These are phyloP conservation scores for Eurytoma adleriae DNA, from an alignment of 2,888 invertebrate genomes.

Conservation along the genomic window DNA sequence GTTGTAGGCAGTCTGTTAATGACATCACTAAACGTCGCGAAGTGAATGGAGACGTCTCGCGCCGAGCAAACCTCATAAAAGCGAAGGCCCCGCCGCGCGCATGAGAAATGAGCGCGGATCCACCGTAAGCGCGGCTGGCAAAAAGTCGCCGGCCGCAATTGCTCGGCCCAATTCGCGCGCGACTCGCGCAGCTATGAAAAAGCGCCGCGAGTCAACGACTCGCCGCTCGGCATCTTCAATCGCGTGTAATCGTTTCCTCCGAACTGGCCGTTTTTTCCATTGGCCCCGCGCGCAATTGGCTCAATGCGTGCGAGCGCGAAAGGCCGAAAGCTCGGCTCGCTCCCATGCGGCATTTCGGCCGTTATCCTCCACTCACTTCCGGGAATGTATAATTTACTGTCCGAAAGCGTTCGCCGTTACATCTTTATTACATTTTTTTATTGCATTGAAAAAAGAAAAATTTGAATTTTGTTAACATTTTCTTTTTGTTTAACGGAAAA, in stretches of 20 bases:
- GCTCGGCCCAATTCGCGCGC: constrained; percentile 33
- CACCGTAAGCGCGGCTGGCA: neutral
- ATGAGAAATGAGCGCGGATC: neutral
- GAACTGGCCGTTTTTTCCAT: constrained; percentile 16
- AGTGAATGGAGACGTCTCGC: constrained; percentile 11
- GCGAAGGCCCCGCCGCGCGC: neutral
- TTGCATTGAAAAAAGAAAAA: neutral
- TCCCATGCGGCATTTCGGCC: no score
- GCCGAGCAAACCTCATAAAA: neutral
- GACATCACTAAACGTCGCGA: constrained; percentile 21
- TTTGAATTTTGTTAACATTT: neutral
- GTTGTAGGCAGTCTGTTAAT: constrained; percentile 35
- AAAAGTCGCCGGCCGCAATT: constrained; percentile 24
- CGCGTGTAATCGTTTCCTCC: constrained; percentile 43
- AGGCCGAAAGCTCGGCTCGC: no score
- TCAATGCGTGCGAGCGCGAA: neutral
- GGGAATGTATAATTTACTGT: no score
- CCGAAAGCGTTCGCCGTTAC: no score
- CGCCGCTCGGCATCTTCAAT: constrained; percentile 31
- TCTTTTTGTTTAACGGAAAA: no score
- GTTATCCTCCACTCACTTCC: no score
- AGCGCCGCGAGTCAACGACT: constrained; percentile 42
- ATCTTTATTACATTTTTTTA: no score
- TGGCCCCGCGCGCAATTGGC: constrained; percentile 6
- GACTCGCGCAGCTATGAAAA: constrained; percentile 21